These are phyloP conservation scores for Cyprinodon variegatus DNA, from an alignment of 2,113 vertebrate genomes.

Conservation along the genomic window DNA sequence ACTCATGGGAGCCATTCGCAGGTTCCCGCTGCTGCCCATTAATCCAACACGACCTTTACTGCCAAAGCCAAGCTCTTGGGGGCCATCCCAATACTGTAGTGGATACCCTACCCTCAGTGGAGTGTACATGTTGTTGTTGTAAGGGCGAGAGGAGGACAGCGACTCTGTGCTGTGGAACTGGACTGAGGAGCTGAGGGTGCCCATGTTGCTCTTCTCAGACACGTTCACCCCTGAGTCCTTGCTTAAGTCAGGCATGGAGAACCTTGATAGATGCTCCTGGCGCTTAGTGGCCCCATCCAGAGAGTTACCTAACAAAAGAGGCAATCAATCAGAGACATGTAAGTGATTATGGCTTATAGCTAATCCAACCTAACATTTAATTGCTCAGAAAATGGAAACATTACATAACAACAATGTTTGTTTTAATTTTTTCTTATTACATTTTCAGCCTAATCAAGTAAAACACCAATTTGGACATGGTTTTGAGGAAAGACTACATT, in stretches of 20 bases:
- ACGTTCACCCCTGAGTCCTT: slow-evolving; percentile 98
- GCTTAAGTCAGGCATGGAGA: slow-evolving; percentile 99
- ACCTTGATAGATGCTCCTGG: slow-evolving; percentile 96
- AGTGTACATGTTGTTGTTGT: slow-evolving; percentile 89
- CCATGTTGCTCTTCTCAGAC: slow-evolving; percentile 98
- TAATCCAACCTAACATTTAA: too few relatives aligned
- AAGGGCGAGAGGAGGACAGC: slow-evolving; percentile 88
- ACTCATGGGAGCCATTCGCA: slow-evolving; percentile 85
- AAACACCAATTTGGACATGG: too few relatives aligned
- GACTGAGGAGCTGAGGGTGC: slow-evolving; percentile 94
- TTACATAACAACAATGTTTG: background rate
- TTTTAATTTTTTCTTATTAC: too few relatives aligned
- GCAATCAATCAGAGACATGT: background rate
- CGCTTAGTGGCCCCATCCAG: slow-evolving; percentile 90
- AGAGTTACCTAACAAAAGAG: slow-evolving; percentile 84
- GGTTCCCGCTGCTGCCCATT: slow-evolving; percentile 81
- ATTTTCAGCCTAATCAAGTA: too few relatives aligned
- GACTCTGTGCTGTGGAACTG: slow-evolving; percentile 97
- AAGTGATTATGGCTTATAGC: too few relatives aligned
- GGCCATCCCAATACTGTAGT: slow-evolving; percentile 85
- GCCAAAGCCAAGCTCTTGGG: slow-evolving; percentile 82
- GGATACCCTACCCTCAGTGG: slow-evolving; percentile 82
- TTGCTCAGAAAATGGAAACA: background rate
- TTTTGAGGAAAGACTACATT: too few relatives aligned
- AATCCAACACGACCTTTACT: slow-evolving; percentile 78